Percentiles rank a stretch among this genome's conserved stretches.
These are phyloP conservation scores for Zaprionus nigranus DNA, from an alignment of 1,140 invertebrate genomes.

Conservation along the genomic window DNA sequence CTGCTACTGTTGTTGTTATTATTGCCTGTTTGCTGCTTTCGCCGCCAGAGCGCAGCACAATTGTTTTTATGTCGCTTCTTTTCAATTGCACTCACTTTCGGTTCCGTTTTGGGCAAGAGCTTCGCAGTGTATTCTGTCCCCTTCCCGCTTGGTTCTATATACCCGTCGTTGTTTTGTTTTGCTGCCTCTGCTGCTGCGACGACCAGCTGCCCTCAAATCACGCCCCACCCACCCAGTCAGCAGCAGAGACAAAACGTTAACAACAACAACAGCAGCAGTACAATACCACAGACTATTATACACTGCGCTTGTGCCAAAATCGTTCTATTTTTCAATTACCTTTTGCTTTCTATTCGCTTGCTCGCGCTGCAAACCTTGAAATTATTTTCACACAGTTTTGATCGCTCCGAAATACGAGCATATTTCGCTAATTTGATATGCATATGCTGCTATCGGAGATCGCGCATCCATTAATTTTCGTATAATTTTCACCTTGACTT, in stretches of 20 bases:
- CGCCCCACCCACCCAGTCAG: conserved; percentile 72
- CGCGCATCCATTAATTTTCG: conserved; percentile 72
- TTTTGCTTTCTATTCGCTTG: conserved; percentile 82
- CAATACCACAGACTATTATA: conserved; percentile 47
- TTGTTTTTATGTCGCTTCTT: conserved; percentile 68
- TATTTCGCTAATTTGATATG: conserved; percentile 78
- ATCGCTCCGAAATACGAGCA: conserved; percentile 71
- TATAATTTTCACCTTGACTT: conserved; percentile 82
- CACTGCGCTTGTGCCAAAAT: conserved; percentile 81
- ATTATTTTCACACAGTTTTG: conserved; percentile 82
- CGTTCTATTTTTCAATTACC: conserved; percentile 83
- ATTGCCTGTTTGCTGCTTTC: conserved; percentile 51
- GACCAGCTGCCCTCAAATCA: conserved; percentile 74
- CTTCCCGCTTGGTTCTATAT: background rate
- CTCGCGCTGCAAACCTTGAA: conserved; percentile 76
- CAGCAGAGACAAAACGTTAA: conserved; percentile 61
- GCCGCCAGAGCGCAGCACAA: conserved; percentile 53
- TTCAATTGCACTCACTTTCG: conserved; percentile 72
- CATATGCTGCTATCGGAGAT: conserved; percentile 66
- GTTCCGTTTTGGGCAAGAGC: conserved; percentile 58
- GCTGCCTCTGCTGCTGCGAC: conserved; percentile 33
- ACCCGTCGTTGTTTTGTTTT: conserved; percentile 55
- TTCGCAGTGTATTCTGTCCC: conserved; percentile 17
- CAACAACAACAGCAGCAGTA: conserved; percentile 33
- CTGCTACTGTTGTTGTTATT: conserved; percentile 30